These are phyloP conservation scores for Lophius piscatorius DNA, from an alignment of 2,113 vertebrate genomes.

Conservation along the genomic window DNA sequence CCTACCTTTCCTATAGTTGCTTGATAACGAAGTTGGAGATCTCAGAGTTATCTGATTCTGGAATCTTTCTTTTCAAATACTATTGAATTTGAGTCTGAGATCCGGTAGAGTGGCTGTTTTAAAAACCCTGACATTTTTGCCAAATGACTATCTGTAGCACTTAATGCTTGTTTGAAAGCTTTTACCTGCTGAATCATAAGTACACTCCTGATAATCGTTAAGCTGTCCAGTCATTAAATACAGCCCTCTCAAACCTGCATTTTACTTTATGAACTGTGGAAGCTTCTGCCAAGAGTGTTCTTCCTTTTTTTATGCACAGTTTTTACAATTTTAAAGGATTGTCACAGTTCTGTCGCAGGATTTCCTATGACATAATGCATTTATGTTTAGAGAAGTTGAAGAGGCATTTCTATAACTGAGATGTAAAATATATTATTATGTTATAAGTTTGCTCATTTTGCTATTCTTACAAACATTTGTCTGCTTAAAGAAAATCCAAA, in stretches of 20 bases:
- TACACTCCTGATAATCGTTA: neutral
- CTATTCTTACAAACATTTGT: too few species aligned
- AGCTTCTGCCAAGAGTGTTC: neutral
- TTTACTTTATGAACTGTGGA: neutral
- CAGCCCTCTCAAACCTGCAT: neutral
- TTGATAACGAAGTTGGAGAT: too few species aligned
- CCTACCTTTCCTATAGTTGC: too few species aligned
- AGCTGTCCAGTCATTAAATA: neutral
- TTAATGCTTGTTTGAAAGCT: slow-evolving; percentile 13
- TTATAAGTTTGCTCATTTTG: too few species aligned
- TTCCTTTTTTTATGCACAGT: too few species aligned
- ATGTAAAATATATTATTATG: neutral
- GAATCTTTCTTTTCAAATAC: too few species aligned
- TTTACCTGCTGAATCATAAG: slow-evolving; percentile 3
- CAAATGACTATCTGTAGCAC: slow-evolving; percentile 8
- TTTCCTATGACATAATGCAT: neutral
- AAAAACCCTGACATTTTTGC: slow-evolving; percentile 12
- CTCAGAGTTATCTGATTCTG: too few species aligned
- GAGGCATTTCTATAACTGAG: neutral
- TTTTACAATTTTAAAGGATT: too few species aligned
- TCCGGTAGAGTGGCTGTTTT: too few species aligned
- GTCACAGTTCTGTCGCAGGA: too few species aligned
- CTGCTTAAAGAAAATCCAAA: too few species aligned
- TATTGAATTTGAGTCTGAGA: too few species aligned
- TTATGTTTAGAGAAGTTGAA: neutral